Evolutionary conservation across 1,140 invertebrate species (phyloP).

Genomic region (Argopecten irradians): DNA sequence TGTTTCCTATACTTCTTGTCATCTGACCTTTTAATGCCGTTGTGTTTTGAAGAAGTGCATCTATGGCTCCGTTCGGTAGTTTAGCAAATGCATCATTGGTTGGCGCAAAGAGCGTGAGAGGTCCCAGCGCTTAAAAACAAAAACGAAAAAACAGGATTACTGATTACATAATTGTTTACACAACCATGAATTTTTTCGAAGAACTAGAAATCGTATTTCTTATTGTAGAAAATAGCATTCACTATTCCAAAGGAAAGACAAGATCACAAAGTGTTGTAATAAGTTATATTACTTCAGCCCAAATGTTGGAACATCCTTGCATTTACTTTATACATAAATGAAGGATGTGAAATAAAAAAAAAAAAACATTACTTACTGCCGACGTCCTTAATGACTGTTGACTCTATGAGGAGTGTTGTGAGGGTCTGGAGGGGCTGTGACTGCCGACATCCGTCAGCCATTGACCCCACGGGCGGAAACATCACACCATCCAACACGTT

Average conservation of each 20-base stretch:
- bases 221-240: neutral
- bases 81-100: slow-evolving; percentile 87
- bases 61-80: slow-evolving; percentile 80
- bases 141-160: neutral
- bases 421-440: neutral
- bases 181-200: neutral
- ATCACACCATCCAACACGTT: neutral
- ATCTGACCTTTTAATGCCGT: slow-evolving; percentile 6
- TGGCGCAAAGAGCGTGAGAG: slow-evolving; percentile 91
- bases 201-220: neutral
- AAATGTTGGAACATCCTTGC: neutral
- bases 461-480: neutral
- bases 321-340: too few relatives aligned
- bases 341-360: too few relatives aligned
- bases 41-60: slow-evolving; percentile 77
- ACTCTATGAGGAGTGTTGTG: neutral
- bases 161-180: neutral
- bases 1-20: too few relatives aligned
- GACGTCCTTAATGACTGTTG: neutral
- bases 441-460: neutral
- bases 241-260: neutral
- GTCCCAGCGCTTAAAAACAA: slow-evolving; percentile 38
- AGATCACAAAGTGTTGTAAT: slow-evolving; percentile 25
- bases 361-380: neutral
- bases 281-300: slow-evolving; percentile 37